Percentiles rank a stretch among this genome's conserved stretches.
Conservation (phyloP, 2,888 invertebrate genomes). For the Drosophila anomelani region DNA sequence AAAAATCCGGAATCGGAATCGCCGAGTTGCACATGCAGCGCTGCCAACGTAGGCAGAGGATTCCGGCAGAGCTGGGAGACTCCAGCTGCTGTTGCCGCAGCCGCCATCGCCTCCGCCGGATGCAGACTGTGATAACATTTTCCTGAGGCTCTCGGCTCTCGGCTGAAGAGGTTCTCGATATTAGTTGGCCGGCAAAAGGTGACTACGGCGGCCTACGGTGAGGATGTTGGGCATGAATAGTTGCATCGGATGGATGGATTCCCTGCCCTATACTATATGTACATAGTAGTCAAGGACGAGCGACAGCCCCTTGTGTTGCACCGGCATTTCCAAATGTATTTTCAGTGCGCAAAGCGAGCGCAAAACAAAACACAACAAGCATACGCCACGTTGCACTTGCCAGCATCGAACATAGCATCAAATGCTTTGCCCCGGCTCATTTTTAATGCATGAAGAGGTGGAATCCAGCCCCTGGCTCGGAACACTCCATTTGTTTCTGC, state of each 20-base stretch:
- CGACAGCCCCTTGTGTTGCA: slow-evolving; percentile 27
- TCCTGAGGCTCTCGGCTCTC: slow-evolving; percentile 52
- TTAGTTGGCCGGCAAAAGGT: slow-evolving; percentile 28
- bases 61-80: slow-evolving; percentile 10
- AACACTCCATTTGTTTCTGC: slow-evolving; percentile 57
- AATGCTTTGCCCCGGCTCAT: slow-evolving; percentile 69
- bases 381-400: slow-evolving; percentile 53
- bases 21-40: slow-evolving; percentile 43
- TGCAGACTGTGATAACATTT: slow-evolving; percentile 79
- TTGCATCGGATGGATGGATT: slow-evolving; percentile 5
- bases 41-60: slow-evolving; percentile 12
- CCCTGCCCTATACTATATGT: not conserved
- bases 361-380: slow-evolving; percentile 48
- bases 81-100: not conserved
- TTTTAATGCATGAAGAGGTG: slow-evolving; percentile 72
- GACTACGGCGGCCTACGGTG: slow-evolving; percentile 27
- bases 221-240: slow-evolving; percentile 8
- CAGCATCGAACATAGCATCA: slow-evolving; percentile 55
- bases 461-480: slow-evolving; percentile 11
- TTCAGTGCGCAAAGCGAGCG: slow-evolving; percentile 39
- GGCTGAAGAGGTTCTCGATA: slow-evolving; percentile 39
- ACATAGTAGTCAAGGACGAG: slow-evolving; percentile 33
- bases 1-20: slow-evolving; percentile 34
- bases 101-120: slow-evolving; percentile 52
- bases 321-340: slow-evolving; percentile 36